These are phyloP conservation scores for Redunca redunca DNA, from an alignment of 2,113 vertebrate genomes.

Conservation along the genomic window DNA sequence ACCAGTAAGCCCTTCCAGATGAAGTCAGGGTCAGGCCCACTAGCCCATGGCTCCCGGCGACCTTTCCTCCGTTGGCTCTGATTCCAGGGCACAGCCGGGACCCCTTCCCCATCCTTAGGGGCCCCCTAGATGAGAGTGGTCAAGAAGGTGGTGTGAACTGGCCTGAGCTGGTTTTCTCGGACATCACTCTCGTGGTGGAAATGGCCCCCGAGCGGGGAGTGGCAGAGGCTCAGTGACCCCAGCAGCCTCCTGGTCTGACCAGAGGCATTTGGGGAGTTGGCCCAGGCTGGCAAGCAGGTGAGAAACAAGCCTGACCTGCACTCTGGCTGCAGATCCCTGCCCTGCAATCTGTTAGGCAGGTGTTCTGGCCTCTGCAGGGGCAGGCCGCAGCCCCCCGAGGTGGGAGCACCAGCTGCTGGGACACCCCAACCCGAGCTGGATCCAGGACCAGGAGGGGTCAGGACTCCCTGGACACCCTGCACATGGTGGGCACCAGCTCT, in stretches of 20 bases:
- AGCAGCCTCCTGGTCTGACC: rapidly evolving
- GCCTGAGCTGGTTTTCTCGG: background rate
- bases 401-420: rapidly evolving
- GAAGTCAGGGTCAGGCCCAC: background rate
- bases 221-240: background rate
- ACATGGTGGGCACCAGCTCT: background rate
- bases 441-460: rapidly evolving
- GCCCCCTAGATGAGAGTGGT: background rate
- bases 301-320: background rate
- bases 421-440: rapidly evolving
- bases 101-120: background rate
- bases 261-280: rapidly evolving
- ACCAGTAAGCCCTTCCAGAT: background rate
- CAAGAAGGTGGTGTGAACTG: background rate
- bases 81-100: no score
- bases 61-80: background rate
- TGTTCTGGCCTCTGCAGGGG: background rate
- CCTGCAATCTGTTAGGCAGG: rapidly evolving
- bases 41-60: rapidly evolving
- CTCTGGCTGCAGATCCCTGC: background rate
- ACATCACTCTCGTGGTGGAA: rapidly evolving
- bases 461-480: no score
- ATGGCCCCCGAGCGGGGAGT: rapidly evolving
- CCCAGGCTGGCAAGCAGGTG: no score
- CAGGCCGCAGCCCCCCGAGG: rapidly evolving